Base-by-base conservation (phyloP, 2,888 invertebrate species). In the Mesorhabditis belari region DNA sequence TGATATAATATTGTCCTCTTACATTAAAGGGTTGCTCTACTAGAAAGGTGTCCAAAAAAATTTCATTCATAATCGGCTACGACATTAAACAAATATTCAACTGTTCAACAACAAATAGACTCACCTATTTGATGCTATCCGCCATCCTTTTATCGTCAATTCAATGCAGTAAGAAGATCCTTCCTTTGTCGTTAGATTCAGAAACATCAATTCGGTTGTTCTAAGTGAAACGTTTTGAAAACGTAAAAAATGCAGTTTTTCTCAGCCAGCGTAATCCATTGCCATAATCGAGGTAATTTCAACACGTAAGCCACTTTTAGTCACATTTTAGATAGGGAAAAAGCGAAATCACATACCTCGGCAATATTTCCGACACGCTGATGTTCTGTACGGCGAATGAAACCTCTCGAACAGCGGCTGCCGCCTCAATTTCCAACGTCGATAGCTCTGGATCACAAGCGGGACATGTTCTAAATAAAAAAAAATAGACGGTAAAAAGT, bases 141-240 rank as follows among this genome's bases (percentile, higher is more conserved):
- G 83, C 82, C 90, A 91, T 4, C 91, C 91, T 21, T 85, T 83
- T 0, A 57, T 67, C 26, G 71, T 71, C 49, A 73, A 53, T 49
- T 73, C 73, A 35, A 71, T 62, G 51, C 73, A 73, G 54, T 70
- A 67, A 0, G 75, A 69, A 23, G 62, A 55, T 51, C 85, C 85
- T 82, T 91, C 91, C 54, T 88, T 82, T 0, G 90, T 90, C 54
- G 87, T 88, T 27, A 91, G 79, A 81, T 91, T 90, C 63, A 90
- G 83, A 82, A 86, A 88, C 63, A 90, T 86, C 19, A 84, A 82
- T 59, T 85, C 85, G 72, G 87, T 85, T 58, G 83, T 86, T 76
- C 84, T 35, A 35, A 35, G n/a, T 17, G 44, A n/a, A 35, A 35
- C 12, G n/a, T 17, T 17, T 35, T n/a, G n/a, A n/a, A n/a, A n/a